Conservation (phyloP, 2,888 invertebrate species). For the Habrosyne pyritoides region DNA sequence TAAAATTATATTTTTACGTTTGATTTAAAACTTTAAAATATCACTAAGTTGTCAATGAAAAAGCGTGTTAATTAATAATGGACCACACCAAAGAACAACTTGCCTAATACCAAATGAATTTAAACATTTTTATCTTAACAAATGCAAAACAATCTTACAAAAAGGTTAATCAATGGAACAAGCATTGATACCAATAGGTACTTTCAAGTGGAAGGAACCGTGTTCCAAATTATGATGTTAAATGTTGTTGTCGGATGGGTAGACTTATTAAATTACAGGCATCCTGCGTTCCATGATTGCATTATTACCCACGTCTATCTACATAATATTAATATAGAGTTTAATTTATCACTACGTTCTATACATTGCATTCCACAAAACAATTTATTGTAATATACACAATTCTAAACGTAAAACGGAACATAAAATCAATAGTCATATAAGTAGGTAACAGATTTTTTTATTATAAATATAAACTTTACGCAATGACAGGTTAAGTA, state of each 20-base stretch:
- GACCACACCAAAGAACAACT: slow-evolving; percentile 1
- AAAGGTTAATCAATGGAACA: neutral
- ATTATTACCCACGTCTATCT: slow-evolving; percentile 24
- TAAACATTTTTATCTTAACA: neutral
- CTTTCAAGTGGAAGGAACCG: neutral
- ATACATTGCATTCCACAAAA: slow-evolving; percentile 35
- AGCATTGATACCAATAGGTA: neutral
- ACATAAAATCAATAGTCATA: slow-evolving; percentile 54
- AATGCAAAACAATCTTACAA: neutral
- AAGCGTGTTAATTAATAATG: neutral
- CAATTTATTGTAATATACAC: slow-evolving; percentile 11
- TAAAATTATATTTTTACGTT: slow-evolving; percentile 46
- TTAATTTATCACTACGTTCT: slow-evolving; percentile 25
- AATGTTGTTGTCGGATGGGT: neutral
- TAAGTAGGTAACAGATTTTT: slow-evolving; percentile 57
- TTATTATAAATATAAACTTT: slow-evolving; percentile 46
- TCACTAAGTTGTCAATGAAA: slow-evolving; percentile 24
- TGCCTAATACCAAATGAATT: slow-evolving; percentile 1
- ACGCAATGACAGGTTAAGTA: slow-evolving; percentile 44
- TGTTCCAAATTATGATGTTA: neutral
- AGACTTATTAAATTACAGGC: neutral
- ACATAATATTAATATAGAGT: slow-evolving; percentile 26
- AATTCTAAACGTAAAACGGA: slow-evolving; percentile 39
- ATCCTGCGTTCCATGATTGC: slow-evolving; percentile 13
- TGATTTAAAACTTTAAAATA: slow-evolving; percentile 53